These are phyloP conservation scores for Brachymystax lenok DNA, from an alignment of 2,797 vertebrate genomes.

Conservation along the genomic window DNA sequence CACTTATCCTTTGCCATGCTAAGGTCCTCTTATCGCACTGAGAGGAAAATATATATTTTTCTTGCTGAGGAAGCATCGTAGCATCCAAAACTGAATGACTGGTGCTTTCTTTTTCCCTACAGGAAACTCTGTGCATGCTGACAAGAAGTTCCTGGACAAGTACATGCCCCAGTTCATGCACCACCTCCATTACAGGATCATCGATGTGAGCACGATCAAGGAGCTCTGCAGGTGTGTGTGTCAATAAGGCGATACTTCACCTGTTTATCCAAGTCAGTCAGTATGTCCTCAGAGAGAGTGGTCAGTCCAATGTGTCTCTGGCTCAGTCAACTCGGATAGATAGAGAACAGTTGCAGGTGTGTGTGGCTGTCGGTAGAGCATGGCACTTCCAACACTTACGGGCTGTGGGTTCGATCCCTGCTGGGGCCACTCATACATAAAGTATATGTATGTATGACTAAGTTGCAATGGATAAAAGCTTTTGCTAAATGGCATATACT, in stretches of 20 bases:
- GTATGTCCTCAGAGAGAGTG: too few species aligned
- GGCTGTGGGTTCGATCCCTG: not conserved
- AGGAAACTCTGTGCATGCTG: conserved; percentile 98
- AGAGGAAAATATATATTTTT: not conserved
- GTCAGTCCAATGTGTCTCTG: too few species aligned
- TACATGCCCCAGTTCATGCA: conserved; percentile 97
- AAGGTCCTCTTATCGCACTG: not conserved
- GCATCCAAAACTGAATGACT: not conserved
- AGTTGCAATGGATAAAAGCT: too few species aligned
- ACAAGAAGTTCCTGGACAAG: conserved; percentile 97
- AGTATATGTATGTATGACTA: not conserved
- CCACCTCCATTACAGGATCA: conserved; percentile 96
- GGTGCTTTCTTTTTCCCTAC: conserved; percentile 9
- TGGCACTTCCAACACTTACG: not conserved
- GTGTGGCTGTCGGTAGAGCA: not conserved
- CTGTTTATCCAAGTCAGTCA: not conserved
- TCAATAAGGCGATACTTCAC: not conserved
- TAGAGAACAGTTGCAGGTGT: too few species aligned
- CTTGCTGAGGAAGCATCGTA: not conserved
- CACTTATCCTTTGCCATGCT: too few species aligned
- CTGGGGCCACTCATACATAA: not conserved
- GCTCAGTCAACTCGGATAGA: too few species aligned
- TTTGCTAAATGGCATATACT: not conserved
- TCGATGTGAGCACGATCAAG: conserved; percentile 98
- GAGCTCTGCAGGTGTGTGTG: conserved; percentile 88